Conservation (phyloP, 2,888 invertebrate species). For the Petrophora chlorosata region DNA sequence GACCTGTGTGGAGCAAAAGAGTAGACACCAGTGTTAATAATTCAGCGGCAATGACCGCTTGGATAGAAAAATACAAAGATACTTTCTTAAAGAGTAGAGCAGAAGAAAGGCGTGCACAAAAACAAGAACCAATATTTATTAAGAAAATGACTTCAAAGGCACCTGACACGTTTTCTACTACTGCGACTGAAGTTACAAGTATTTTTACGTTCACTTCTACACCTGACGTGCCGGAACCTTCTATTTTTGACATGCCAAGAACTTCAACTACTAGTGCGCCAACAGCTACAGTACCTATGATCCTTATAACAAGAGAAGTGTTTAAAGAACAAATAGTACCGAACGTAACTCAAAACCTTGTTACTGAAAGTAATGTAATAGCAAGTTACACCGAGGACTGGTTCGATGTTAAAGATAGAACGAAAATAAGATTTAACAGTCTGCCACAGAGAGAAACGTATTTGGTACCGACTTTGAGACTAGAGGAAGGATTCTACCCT, state of each 20-base stretch:
- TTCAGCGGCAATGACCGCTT: slow-evolving; percentile 54
- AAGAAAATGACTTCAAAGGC: slow-evolving; percentile 42
- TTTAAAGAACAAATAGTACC: slow-evolving; percentile 47
- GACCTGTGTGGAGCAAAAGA: slow-evolving; percentile 61
- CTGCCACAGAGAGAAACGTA: slow-evolving; percentile 76
- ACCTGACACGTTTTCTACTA: not conserved
- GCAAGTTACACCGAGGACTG: slow-evolving; percentile 68
- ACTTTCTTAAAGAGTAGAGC: slow-evolving; percentile 53
- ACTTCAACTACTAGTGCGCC: slow-evolving; percentile 26
- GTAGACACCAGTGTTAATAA: slow-evolving; percentile 41
- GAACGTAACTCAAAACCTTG: slow-evolving; percentile 53
- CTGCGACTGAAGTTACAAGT: not conserved
- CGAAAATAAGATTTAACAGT: slow-evolving; percentile 75
- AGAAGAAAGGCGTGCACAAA: slow-evolving; percentile 56
- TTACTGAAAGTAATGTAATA: slow-evolving; percentile 62
- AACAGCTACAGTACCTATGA: slow-evolving; percentile 48
- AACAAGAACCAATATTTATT: slow-evolving; percentile 47
- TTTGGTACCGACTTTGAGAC: slow-evolving; percentile 79
- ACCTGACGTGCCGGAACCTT: slow-evolving; percentile 29
- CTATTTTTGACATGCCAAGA: slow-evolving; percentile 28
- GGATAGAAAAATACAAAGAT: slow-evolving; percentile 65
- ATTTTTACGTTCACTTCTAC: not conserved
- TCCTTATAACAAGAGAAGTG: slow-evolving; percentile 69
- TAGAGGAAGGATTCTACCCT: slow-evolving; percentile 85
- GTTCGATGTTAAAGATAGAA: slow-evolving; percentile 67